Conservation (phyloP, 2,113 vertebrate species). For the Syrrhaptes paradoxus region DNA sequence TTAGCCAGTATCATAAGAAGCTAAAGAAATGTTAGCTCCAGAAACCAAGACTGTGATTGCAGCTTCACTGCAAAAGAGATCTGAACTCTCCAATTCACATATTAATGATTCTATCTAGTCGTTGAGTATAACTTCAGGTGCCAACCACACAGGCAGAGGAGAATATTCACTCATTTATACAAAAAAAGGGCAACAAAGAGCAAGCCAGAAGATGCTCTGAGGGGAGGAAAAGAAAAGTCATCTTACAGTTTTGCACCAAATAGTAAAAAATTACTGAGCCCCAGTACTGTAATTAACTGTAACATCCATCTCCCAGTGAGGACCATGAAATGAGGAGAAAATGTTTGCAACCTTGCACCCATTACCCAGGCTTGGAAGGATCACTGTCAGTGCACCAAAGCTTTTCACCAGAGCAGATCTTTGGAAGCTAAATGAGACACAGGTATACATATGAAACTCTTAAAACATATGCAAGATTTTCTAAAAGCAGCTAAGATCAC, state of each 20-base stretch:
- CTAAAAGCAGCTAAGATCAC: not conserved
- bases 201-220: not conserved
- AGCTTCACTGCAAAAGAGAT: not conserved
- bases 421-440: not conserved
- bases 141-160: not conserved
- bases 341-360: rapidly evolving
- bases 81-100: not conserved
- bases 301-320: rapidly evolving
- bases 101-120: not conserved
- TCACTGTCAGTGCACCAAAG: too few relatives aligned
- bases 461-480: not conserved
- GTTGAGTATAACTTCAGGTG: not conserved
- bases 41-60: not conserved
- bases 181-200: not conserved
- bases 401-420: not conserved
- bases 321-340: not conserved
- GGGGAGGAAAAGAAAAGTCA: not conserved
- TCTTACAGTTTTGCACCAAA: not conserved
- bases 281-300: not conserved
- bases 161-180: not conserved
- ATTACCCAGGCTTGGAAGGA: not conserved
- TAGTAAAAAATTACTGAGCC: not conserved
- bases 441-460: not conserved
- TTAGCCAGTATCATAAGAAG: not conserved
- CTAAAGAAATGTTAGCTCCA: not conserved